Evolutionary conservation across 2,113 vertebrate species (phyloP), one percentile per base, ranked within the genome.

Genomic region (Azemiops feae): DNA sequence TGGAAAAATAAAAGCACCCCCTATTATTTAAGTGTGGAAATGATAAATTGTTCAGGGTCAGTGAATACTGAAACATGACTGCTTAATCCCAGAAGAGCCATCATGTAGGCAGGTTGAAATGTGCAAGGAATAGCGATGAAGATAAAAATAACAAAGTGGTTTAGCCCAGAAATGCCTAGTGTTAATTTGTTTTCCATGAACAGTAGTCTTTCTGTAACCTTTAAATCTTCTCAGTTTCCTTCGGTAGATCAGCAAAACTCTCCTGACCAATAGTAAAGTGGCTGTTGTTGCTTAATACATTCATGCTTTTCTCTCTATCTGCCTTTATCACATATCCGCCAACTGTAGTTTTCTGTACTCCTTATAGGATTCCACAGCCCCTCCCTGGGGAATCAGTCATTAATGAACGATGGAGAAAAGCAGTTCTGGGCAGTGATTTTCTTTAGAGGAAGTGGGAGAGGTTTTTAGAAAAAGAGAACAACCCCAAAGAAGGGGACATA

Each of bases 31-130:
- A 95, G 85, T 95, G 88, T 95, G 94, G 95, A 94, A 96, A 92
- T 54, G 91, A 64, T 94, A 91, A 94, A 95, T 97, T 96, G 96
- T 94, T 95, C 95, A 94, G 95, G 95, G 93, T 96, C 95, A 94
- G 93, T 97, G 96, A 95, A 95, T 96, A 95, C 94, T 94, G 96
- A 96, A 97, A 96, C 94, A 96, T 96, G 95, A 93, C 74, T 92
- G n/a, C 92, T 92, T 95, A 96, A 94, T 96, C 95, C 95, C 95
- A 11, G 3, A 95, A 95, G 95, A 94, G 92, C 74, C 0, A 58
- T 96, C 89, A 87, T 94, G 86, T 92, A 93, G 87, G 93, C 91
- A 91, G 94, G 90, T 60, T 94, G 94, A 96, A 95, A 95, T 74
- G 74, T 94, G 93, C 85, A 94, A 94, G 93, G 94, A 96, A 95